A percentile compares a stretch with the other conserved stretches of the same genome.
Conservation (phyloP, 2,797 vertebrate species). For the Tapera naevia region DNA sequence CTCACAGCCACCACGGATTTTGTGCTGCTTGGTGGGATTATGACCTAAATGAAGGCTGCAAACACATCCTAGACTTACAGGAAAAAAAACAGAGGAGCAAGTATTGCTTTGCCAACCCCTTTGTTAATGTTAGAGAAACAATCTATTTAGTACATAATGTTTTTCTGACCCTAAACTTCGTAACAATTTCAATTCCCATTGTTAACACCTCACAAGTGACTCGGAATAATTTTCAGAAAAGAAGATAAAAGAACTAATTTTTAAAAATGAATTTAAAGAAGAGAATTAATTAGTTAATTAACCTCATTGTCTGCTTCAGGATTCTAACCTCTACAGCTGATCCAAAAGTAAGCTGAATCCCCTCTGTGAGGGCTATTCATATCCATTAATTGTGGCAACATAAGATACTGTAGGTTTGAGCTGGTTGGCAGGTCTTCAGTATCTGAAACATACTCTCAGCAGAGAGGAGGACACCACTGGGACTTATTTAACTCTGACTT, state of each 20-base stretch:
- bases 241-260: constrained; percentile 41
- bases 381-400: constrained; percentile 80
- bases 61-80: neutral
- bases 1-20: neutral
- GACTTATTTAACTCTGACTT: constrained; percentile 84
- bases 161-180: constrained; percentile 41
- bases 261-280: constrained; percentile 57
- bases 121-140: neutral
- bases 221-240: constrained; percentile 52
- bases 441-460: constrained; percentile 77
- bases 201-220: constrained; percentile 34
- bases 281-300: constrained; percentile 66
- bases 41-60: neutral
- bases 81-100: neutral
- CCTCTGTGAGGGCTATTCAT: constrained; percentile 74
- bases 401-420: constrained; percentile 66
- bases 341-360: constrained; percentile 73
- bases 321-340: constrained; percentile 78
- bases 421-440: constrained; percentile 74
- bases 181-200: constrained; percentile 31
- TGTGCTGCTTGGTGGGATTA: neutral
- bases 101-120: neutral
- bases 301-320: constrained; percentile 70
- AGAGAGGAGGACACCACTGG: constrained; percentile 77
- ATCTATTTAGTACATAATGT: neutral